A percentile compares a stretch with the other conserved stretches of the same genome.
Conservation (phyloP, 2,888 invertebrate genomes). For the Scotopteryx bipunctaria region DNA sequence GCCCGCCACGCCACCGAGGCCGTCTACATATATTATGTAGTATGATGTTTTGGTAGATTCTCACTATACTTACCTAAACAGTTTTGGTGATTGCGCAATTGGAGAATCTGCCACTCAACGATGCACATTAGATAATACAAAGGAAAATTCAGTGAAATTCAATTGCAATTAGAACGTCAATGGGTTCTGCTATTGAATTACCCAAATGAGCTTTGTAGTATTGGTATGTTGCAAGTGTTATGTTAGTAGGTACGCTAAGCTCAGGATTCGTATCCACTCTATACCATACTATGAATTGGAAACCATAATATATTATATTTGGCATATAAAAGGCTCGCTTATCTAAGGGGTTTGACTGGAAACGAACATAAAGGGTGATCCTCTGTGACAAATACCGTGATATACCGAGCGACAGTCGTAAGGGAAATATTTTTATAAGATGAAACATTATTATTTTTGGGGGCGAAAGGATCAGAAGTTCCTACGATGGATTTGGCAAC, state of each 20-base stretch:
- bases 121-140: background rate
- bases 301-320: slow-evolving; percentile 84
- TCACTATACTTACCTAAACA: too few relatives aligned
- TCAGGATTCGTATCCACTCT: slow-evolving; percentile 54
- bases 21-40: too few relatives aligned
- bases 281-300: slow-evolving; percentile 68
- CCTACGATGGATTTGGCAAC: slow-evolving; percentile 72
- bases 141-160: background rate
- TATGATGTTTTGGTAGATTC: too few relatives aligned
- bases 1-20: too few relatives aligned
- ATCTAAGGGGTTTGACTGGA: slow-evolving; percentile 84
- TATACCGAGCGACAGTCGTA: slow-evolving; percentile 82
- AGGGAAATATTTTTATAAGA: slow-evolving; percentile 83
- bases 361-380: slow-evolving; percentile 84
- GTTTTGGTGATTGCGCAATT: too few relatives aligned
- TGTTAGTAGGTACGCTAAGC: slow-evolving; percentile 1
- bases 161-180: slow-evolving; percentile 3
- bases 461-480: slow-evolving; percentile 77
- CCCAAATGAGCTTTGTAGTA: slow-evolving; percentile 8
- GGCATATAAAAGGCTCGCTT: slow-evolving; percentile 84
- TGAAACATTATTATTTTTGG: slow-evolving; percentile 84
- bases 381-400: slow-evolving; percentile 84
- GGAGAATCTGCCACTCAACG: too few relatives aligned
- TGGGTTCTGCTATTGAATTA: slow-evolving; percentile 1
- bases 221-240: background rate